Percentiles rank a stretch among this genome's conserved stretches.
phyloP scores from a whole-genome alignment of 2,113 vertebrate genomes.

The Deroptyus accipitrinus region DNA sequence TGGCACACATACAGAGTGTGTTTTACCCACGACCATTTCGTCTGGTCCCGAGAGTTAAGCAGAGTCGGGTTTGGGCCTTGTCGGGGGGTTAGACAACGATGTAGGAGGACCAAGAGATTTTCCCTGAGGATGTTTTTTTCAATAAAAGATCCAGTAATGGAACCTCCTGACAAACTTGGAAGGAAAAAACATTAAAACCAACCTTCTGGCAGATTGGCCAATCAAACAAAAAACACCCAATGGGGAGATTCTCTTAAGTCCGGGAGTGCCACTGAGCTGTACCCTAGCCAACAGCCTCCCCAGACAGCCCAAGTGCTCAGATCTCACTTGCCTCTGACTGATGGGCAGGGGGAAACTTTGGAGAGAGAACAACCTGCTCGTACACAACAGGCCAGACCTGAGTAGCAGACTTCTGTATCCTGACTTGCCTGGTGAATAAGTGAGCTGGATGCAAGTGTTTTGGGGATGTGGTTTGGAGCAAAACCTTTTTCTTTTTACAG shows the following conservation, averaged over 20 bases:
- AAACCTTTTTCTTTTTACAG: not conserved
- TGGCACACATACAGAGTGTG: no score
- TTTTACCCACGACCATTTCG: no score
- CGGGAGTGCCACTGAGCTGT: not conserved
- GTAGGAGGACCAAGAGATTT: no score
- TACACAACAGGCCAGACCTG: accelerated
- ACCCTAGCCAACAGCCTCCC: not conserved
- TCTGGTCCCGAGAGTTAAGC: no score
- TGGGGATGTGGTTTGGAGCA: not conserved
- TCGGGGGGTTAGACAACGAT: no score
- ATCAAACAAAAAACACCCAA: not conserved
- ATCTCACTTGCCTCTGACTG: not conserved
- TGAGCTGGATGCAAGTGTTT: not conserved
- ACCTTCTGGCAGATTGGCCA: not conserved
- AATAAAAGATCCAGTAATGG: not conserved
- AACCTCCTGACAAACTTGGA: not conserved
- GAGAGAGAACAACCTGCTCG: not conserved
- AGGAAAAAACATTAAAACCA: not conserved
- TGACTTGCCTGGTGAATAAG: not conserved
- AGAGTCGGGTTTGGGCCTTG: no score
- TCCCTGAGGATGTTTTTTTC: not conserved
- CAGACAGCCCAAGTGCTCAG: accelerated
- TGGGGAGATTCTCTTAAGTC: not conserved
- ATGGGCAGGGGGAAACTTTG: not conserved
- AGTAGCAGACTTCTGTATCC: not conserved